Conservation (phyloP, 92 coral and sea anemone genomes). For the Epizoanthus illoricatus region DNA sequence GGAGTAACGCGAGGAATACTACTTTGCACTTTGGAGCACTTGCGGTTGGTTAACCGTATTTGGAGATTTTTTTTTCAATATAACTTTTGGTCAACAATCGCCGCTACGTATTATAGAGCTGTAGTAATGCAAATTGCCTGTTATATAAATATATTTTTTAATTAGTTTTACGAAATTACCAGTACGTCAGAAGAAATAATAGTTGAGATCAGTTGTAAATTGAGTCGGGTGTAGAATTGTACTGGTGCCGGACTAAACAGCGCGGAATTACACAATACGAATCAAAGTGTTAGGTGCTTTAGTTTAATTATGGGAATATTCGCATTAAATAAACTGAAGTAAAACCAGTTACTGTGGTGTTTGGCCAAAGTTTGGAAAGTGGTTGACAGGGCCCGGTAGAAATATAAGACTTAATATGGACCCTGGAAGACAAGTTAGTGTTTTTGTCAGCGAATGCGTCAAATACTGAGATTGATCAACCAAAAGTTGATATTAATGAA, state of each 20-base stretch:
- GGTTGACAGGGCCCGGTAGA: not conserved
- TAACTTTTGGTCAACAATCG: not conserved
- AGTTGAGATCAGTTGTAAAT: not conserved
- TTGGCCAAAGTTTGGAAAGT: not conserved
- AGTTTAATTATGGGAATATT: conserved; percentile 7
- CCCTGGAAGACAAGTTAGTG: no score
- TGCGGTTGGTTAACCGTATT: not conserved
- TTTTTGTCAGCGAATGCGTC: no score
- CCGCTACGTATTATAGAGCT: conserved; percentile 21
- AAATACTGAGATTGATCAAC: no score
- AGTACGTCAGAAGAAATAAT: not conserved
- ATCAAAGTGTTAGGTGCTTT: not conserved
- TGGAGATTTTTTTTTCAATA: not conserved
- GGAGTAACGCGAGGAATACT: not conserved
- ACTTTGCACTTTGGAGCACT: not conserved
- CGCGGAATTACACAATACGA: not conserved
- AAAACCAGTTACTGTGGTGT: not conserved
- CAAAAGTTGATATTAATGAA: no score
- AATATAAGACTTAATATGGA: no score
- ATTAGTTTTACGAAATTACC: conserved; percentile 28
- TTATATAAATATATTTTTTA: conserved; percentile 32
- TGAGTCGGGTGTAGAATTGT: not conserved
- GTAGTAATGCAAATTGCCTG: conserved; percentile 24
- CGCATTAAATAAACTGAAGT: conserved; percentile 22
- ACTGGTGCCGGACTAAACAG: not conserved